Evolutionary conservation across 1,140 invertebrate genomes (phyloP).

Genomic region (Trypoxylus dichotomus): DNA sequence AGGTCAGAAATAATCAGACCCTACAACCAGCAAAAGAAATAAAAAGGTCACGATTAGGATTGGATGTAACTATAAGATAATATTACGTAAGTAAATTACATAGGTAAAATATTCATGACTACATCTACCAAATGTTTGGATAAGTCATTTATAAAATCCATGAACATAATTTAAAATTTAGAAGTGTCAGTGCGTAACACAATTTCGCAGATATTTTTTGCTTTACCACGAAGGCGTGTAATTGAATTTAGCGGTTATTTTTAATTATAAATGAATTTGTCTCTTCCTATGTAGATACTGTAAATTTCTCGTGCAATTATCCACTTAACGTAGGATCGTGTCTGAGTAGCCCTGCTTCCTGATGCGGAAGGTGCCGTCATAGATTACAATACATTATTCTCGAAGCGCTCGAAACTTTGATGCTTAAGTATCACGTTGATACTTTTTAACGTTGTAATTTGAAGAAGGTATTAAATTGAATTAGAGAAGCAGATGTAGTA

Average conservation of each 20-base stretch:
- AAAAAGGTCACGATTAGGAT: no score
- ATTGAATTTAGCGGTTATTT: slow-evolving; percentile 10
- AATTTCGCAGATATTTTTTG: background rate
- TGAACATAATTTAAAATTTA: no score
- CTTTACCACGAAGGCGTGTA: background rate
- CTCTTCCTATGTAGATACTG: background rate
- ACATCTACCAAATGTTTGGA: no score
- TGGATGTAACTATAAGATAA: no score
- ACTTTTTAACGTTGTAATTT: background rate
- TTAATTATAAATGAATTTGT: slow-evolving; percentile 13
- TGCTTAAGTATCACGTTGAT: background rate
- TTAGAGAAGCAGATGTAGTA: no score
- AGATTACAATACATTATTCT: background rate
- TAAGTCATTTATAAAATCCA: no score
- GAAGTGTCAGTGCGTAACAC: no score
- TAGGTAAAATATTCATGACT: no score
- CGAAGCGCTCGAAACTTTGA: background rate
- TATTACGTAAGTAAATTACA: no score
- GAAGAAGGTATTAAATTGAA: no score
- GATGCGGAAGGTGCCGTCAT: background rate
- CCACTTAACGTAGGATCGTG: background rate
- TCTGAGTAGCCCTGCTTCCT: background rate
- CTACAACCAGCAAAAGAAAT: no score
- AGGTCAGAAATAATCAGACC: background rate
- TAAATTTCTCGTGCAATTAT: slow-evolving; percentile 10